Percentiles rank a stretch among this genome's conserved stretches.
phyloP scores from a whole-genome alignment of 1,140 invertebrate genomes.

The Nymphalis io region DNA sequence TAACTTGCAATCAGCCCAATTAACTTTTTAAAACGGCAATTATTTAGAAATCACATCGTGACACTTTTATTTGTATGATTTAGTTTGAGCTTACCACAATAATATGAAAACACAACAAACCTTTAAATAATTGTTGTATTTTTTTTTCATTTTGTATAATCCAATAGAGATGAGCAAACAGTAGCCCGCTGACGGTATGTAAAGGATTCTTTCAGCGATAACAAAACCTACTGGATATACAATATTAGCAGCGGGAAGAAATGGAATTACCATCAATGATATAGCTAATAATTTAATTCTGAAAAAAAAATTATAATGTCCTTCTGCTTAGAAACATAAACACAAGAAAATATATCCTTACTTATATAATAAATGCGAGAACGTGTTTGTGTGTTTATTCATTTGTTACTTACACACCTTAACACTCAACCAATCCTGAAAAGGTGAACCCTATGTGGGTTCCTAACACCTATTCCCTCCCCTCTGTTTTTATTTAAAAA shows the following conservation, averaged over 20 bases:
- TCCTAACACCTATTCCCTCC: too few species aligned
- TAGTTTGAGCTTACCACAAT: too few species aligned
- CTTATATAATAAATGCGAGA: neutral
- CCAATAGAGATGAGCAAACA: constrained; percentile 88
- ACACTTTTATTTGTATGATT: too few species aligned
- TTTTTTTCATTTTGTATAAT: constrained; percentile 65
- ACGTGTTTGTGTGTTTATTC: too few species aligned
- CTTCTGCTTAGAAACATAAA: neutral
- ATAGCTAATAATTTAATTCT: constrained; percentile 84
- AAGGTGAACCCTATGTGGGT: too few species aligned
- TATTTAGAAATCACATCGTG: too few species aligned
- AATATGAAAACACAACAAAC: neutral
- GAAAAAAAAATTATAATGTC: constrained; percentile 55
- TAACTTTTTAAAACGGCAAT: too few species aligned
- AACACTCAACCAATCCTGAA: too few species aligned
- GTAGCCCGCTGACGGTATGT: constrained; percentile 93
- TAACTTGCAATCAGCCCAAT: too few species aligned
- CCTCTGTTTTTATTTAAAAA: too few species aligned
- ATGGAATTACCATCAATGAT: constrained; percentile 90
- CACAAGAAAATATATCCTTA: neutral
- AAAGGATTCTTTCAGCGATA: constrained; percentile 92
- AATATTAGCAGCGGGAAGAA: constrained; percentile 95
- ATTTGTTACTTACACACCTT: too few species aligned
- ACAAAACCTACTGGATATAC: constrained; percentile 96
- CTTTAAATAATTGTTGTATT: constrained; percentile 8